A percentile compares a stretch with the other conserved stretches of the same genome.
These are phyloP conservation scores for Holcopasites calliopsidis DNA, from an alignment of 1,140 invertebrate species.

Conservation along the genomic window DNA sequence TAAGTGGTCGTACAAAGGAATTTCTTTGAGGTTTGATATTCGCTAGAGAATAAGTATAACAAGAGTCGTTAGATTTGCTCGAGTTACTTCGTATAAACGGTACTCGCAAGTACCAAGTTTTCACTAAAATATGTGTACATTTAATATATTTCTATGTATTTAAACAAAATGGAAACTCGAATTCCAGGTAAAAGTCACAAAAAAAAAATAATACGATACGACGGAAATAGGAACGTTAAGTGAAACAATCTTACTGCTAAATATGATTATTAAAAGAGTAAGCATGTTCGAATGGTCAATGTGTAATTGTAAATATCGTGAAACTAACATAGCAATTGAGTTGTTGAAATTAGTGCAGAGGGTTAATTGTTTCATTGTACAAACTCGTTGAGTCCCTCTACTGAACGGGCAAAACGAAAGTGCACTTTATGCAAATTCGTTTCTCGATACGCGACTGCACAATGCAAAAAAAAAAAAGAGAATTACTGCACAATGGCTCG, in stretches of 20 bases:
- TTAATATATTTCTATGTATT: too few species aligned
- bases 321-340: background rate
- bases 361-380: background rate
- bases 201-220: background rate
- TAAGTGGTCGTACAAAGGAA: background rate
- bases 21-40: background rate
- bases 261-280: background rate
- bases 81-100: background rate
- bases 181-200: background rate
- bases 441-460: conserved; percentile 3
- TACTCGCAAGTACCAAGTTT: background rate
- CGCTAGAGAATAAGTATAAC: background rate
- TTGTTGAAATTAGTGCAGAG: background rate
- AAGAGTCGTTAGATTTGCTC: background rate
- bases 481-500: conserved; percentile 48
- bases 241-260: background rate
- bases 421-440: background rate
- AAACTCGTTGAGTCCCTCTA: background rate
- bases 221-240: background rate
- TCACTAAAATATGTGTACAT: too few species aligned
- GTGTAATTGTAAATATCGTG: conserved; percentile 19
- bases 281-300: background rate
- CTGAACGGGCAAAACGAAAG: background rate
- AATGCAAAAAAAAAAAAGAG: conserved; percentile 26
- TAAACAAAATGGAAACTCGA: too few species aligned